Percentiles rank a stretch among this genome's conserved stretches.
Conservation (phyloP, 2,797 vertebrate genomes). For the Hephaestus fuliginosus region DNA sequence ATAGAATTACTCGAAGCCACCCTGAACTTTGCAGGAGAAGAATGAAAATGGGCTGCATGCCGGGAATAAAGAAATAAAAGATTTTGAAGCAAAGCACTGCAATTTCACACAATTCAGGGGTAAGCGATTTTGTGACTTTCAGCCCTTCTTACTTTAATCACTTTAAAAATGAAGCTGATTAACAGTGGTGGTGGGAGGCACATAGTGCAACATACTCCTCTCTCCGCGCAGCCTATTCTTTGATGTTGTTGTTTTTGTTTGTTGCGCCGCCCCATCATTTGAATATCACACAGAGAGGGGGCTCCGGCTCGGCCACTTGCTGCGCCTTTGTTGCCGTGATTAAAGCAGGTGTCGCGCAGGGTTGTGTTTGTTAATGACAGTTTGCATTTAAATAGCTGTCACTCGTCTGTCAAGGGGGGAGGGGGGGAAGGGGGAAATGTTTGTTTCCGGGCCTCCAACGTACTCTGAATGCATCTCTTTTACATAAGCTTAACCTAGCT, state of each 20-base stretch:
- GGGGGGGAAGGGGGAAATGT: conserved; percentile 75
- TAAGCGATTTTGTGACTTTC: conserved; percentile 69
- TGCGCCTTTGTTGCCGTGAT: conserved; percentile 86
- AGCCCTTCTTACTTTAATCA: conserved; percentile 75
- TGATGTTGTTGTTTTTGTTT: conserved; percentile 91
- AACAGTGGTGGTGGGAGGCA: conserved; percentile 74
- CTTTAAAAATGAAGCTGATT: conserved; percentile 84
- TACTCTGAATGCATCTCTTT: conserved; percentile 84
- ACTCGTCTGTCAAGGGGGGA: conserved; percentile 81
- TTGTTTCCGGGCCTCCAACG: conserved; percentile 83
- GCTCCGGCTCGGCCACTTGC: conserved; percentile 83
- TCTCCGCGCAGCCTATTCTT: conserved; percentile 82
- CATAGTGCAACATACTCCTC: conserved; percentile 56
- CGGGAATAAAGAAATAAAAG: not conserved
- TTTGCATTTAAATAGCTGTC: conserved; percentile 88
- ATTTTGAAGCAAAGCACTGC: conserved; percentile 8
- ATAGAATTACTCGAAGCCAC: not conserved
- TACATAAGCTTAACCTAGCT: conserved; percentile 88
- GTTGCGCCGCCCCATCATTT: conserved; percentile 89
- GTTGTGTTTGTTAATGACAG: conserved; percentile 88
- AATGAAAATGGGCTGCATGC: not conserved
- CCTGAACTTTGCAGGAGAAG: conserved; percentile 17
- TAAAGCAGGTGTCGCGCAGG: conserved; percentile 88
- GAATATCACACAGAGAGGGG: conserved; percentile 91
- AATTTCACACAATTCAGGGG: conserved; percentile 51